Percentiles rank a stretch among this genome's conserved stretches.
Conservation (phyloP, 2,797 vertebrate species). For the Typhlichthys eigenmanni region DNA sequence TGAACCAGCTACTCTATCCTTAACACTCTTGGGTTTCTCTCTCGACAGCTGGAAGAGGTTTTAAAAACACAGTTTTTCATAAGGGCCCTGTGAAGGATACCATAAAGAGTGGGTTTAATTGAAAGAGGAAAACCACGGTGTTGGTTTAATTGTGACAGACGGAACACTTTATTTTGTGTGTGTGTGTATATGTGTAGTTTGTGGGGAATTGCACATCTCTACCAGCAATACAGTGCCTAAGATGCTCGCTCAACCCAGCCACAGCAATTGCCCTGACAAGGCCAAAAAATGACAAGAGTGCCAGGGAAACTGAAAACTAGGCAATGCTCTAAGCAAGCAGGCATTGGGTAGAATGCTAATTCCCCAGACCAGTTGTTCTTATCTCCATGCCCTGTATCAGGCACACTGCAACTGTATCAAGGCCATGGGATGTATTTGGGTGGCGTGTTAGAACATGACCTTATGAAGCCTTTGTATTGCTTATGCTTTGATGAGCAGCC, state of each 20-base stretch:
- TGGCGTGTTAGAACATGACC: slow-evolving; percentile 25
- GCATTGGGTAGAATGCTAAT: slow-evolving; percentile 42
- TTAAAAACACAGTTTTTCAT: slow-evolving; percentile 40
- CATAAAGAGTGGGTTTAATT: slow-evolving; percentile 65
- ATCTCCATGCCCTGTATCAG: slow-evolving; percentile 67
- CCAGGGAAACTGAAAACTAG: slow-evolving; percentile 53
- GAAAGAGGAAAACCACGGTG: slow-evolving; percentile 64
- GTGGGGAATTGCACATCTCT: slow-evolving; percentile 62
- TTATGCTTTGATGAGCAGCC: slow-evolving; percentile 25
- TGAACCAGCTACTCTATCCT: slow-evolving; percentile 34
- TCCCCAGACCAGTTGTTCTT: slow-evolving; percentile 59
- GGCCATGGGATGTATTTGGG: slow-evolving; percentile 25
- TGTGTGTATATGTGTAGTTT: slow-evolving; percentile 20
- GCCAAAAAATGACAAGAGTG: slow-evolving; percentile 47
- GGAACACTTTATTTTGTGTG: slow-evolving; percentile 71
- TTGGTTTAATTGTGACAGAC: slow-evolving; percentile 62
- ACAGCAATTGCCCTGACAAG: slow-evolving; percentile 37
- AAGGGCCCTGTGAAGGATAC: slow-evolving; percentile 57
- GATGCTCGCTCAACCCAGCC: slow-evolving; percentile 38
- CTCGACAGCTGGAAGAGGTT: slow-evolving; percentile 64
- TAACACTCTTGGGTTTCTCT: slow-evolving; percentile 43
- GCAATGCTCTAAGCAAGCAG: slow-evolving; percentile 55
- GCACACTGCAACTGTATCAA: slow-evolving; percentile 47
- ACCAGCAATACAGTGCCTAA: slow-evolving; percentile 51
- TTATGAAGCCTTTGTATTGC: slow-evolving; percentile 22